These are phyloP conservation scores for Ischnus inquisitorius DNA, from an alignment of 2,888 invertebrate genomes.

Conservation along the genomic window DNA sequence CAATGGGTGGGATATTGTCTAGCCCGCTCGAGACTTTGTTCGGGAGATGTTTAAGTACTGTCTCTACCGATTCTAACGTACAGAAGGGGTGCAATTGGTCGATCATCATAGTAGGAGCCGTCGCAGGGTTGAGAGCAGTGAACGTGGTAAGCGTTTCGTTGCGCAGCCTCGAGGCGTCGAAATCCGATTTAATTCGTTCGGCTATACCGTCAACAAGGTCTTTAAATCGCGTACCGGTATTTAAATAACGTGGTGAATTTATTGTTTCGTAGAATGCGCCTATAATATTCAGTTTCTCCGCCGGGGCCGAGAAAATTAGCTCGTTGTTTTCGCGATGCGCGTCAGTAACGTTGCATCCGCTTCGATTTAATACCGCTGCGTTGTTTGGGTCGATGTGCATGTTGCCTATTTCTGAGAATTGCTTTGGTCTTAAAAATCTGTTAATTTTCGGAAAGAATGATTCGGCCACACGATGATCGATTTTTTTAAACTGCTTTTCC, in stretches of 20 bases:
- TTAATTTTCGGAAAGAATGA: too few species aligned
- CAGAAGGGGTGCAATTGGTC: background rate
- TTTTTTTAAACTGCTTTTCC: too few species aligned
- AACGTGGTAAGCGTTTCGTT: background rate
- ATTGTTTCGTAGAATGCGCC: background rate
- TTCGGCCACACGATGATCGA: too few species aligned
- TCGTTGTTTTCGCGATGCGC: background rate
- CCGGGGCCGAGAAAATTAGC: constrained; percentile 17
- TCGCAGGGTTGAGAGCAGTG: background rate
- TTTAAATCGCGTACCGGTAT: background rate
- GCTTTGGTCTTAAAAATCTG: too few species aligned
- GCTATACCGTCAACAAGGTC: background rate
- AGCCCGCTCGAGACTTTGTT: constrained; percentile 62
- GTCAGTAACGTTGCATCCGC: background rate
- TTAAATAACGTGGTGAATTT: background rate
- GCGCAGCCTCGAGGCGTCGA: background rate
- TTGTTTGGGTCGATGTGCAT: background rate
- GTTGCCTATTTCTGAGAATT: background rate
- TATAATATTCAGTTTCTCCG: background rate
- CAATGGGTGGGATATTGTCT: constrained; percentile 61
- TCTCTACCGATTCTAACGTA: background rate
- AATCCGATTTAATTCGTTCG: background rate
- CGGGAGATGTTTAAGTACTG: constrained; percentile 21
- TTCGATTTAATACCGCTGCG: background rate
- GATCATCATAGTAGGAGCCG: background rate